Percentiles rank a stretch among this genome's conserved stretches.
These are phyloP conservation scores for Asteroscopus sphinx DNA, from an alignment of 2,888 invertebrate species.

Conservation along the genomic window DNA sequence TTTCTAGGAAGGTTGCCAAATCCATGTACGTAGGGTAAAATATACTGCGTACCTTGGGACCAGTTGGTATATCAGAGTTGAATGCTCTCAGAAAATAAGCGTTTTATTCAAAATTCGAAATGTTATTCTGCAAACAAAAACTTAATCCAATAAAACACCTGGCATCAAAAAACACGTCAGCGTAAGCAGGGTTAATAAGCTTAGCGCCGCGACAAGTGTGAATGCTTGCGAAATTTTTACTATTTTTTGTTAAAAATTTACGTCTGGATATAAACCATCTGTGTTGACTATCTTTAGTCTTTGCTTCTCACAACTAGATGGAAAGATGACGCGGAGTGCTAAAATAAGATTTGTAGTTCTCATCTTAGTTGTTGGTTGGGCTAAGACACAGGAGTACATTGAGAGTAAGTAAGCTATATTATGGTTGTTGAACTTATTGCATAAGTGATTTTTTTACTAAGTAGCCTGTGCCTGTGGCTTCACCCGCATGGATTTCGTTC, in stretches of 20 bases:
- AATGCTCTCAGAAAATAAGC: background rate
- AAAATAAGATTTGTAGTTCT: constrained; percentile 52
- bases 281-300: constrained; percentile 46
- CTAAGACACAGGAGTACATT: constrained; percentile 66
- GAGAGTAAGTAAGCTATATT: constrained; percentile 68
- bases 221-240: constrained; percentile 66
- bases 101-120: constrained; percentile 6
- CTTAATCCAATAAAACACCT: constrained; percentile 30
- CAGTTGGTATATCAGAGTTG: background rate
- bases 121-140: constrained; percentile 5
- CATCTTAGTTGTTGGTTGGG: constrained; percentile 59
- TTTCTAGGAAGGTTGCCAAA: constrained; percentile 32
- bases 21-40: constrained; percentile 15
- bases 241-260: constrained; percentile 59
- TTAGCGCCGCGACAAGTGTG: constrained; percentile 71
- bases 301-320: constrained; percentile 20
- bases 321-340: constrained; percentile 45
- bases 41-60: constrained; percentile 1
- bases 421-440: background rate
- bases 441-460: no score
- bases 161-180: constrained; percentile 33
- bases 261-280: constrained; percentile 75
- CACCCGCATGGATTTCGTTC: no score
- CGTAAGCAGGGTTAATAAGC: constrained; percentile 67
- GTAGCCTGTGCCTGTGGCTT: no score